A percentile compares a stretch with the other conserved stretches of the same genome.
Evolutionary conservation across 2,797 vertebrate genomes (phyloP).

Genomic region (Pelochelys cantorii): DNA sequence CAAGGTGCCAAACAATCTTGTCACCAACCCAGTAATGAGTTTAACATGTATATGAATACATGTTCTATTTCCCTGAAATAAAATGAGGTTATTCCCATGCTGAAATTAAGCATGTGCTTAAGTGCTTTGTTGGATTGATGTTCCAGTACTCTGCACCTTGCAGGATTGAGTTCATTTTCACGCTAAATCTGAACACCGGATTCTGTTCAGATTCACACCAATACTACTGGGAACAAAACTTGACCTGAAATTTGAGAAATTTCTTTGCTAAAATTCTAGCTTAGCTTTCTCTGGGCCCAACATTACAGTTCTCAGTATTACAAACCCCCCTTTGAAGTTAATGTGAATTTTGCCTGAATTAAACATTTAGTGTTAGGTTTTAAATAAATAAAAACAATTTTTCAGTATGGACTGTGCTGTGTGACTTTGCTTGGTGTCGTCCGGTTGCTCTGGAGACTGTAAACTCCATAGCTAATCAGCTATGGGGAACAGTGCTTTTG

Average conservation of each 20-base stretch:
- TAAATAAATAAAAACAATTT: slow-evolving; percentile 2
- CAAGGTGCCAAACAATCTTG: not conserved
- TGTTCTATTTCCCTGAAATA: not conserved
- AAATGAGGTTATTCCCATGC: not conserved
- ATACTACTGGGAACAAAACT: not conserved
- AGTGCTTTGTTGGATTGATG: not conserved
- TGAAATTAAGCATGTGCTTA: not conserved
- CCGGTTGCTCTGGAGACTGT: not conserved
- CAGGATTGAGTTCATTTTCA: not conserved
- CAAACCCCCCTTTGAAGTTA: not conserved
- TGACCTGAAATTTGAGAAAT: not conserved
- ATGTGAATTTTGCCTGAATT: not conserved
- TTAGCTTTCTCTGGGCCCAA: not conserved
- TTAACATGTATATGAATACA: not conserved
- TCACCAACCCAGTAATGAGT: not conserved
- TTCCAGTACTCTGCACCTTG: not conserved
- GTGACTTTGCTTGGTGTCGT: not conserved
- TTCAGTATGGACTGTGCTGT: not conserved
- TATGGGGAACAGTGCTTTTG: not conserved
- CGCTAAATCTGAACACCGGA: not conserved
- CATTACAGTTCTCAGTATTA: not conserved
- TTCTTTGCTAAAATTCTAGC: not conserved
- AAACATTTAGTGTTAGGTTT: not conserved
- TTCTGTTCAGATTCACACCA: not conserved
- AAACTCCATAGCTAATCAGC: not conserved